Conservation (phyloP, 1,140 invertebrate genomes). For the Bicyclus anynana region DNA sequence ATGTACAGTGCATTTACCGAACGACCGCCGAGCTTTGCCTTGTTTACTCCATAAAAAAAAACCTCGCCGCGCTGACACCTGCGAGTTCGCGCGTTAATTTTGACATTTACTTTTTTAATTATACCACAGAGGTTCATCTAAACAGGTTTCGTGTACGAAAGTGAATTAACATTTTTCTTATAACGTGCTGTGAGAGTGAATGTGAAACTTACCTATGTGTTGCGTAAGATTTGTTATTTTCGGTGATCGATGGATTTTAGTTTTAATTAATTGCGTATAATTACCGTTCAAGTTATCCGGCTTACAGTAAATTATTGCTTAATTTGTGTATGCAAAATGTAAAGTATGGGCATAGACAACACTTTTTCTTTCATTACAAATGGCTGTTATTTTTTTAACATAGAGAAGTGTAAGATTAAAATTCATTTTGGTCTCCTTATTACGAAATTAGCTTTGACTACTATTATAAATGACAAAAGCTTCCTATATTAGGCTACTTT, state of each 20-base stretch:
- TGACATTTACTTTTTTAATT: constrained; percentile 39
- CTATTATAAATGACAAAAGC: too few species aligned
- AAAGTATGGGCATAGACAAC: not conserved
- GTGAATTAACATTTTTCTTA: constrained; percentile 63
- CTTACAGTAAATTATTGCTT: too few species aligned
- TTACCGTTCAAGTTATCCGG: not conserved
- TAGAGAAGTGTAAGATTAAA: too few species aligned
- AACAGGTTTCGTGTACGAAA: constrained; percentile 61
- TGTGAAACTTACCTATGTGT: constrained; percentile 58
- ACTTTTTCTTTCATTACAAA: not conserved
- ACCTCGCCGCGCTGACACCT: constrained; percentile 24
- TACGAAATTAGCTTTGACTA: too few species aligned
- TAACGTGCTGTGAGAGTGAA: constrained; percentile 61
- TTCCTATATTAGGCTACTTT: too few species aligned
- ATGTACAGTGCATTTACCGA: constrained; percentile 45
- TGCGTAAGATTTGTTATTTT: constrained; percentile 55
- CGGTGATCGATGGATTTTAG: constrained; percentile 35
- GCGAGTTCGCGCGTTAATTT: constrained; percentile 43
- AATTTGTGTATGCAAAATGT: too few species aligned
- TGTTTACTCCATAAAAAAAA: constrained; percentile 4
- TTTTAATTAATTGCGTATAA: not conserved
- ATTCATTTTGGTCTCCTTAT: too few species aligned
- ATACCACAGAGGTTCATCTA: constrained; percentile 25
- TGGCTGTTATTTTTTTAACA: not conserved
- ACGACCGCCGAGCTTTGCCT: constrained; percentile 21